These are phyloP conservation scores for Diglossa cyanea DNA, from an alignment of 2,797 vertebrate species.

Conservation along the genomic window DNA sequence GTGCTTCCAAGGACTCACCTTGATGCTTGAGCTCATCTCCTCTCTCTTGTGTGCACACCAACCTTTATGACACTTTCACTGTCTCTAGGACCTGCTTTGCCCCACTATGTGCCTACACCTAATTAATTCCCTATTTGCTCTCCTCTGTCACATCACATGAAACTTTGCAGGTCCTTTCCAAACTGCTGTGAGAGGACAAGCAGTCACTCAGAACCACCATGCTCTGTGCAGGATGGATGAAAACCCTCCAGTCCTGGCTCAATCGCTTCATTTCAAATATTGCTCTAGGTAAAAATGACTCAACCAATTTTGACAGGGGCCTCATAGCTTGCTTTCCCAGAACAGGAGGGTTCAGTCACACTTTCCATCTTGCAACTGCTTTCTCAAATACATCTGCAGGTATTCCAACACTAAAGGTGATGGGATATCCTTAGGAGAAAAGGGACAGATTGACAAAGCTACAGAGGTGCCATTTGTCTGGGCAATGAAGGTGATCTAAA, in stretches of 20 bases:
- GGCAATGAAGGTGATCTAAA: not conserved
- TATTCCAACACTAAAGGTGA: not conserved
- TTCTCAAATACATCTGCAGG: not conserved
- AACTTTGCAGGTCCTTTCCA: not conserved
- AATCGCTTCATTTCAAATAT: not conserved
- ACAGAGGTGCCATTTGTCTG: not conserved
- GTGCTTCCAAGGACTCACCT: not conserved
- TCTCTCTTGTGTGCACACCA: not conserved
- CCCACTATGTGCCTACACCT: not conserved
- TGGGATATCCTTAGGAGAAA: not conserved
- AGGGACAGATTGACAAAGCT: not conserved
- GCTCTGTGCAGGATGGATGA: not conserved
- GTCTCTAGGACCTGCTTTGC: not conserved
- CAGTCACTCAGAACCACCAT: not conserved
- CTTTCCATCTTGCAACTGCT: not conserved
- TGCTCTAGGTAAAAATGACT: not conserved
- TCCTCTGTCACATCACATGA: not conserved
- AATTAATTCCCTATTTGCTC: not conserved
- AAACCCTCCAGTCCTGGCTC: not conserved
- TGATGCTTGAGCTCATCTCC: not conserved
- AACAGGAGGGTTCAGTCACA: not conserved
- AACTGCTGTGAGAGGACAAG: not conserved
- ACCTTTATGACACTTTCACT: not conserved
- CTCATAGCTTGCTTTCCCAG: not conserved
- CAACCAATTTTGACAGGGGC: not conserved